A percentile compares a stretch with the other conserved stretches of the same genome.
These are phyloP conservation scores for Diplazon laetatorius DNA, from an alignment of 2,888 invertebrate genomes.

Conservation along the genomic window DNA sequence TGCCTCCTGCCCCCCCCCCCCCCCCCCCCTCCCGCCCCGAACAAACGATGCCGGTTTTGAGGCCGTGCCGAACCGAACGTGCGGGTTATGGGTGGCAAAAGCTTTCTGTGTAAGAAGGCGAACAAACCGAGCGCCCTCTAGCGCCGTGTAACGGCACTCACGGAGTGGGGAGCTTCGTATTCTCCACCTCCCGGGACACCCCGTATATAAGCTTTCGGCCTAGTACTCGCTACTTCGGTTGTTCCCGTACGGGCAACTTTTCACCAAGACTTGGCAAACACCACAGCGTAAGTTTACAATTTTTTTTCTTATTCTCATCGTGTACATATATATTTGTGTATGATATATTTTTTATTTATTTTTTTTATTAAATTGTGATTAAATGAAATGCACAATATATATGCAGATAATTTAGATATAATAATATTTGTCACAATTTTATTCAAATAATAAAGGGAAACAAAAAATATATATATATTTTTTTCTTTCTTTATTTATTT, in stretches of 20 bases:
- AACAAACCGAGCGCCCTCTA: conserved; percentile 3
- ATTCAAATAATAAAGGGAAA: too few species aligned
- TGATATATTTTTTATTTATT: neutral
- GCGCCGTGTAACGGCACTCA: conserved; percentile 30
- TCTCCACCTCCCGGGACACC: conserved; percentile 56
- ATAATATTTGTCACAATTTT: too few species aligned
- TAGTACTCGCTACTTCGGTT: conserved; percentile 75
- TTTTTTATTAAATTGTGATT: neutral
- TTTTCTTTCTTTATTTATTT: neutral
- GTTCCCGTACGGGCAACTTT: conserved; percentile 81
- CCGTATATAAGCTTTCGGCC: conserved; percentile 79
- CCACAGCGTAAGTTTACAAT: conserved; percentile 75
- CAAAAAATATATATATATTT: too few species aligned
- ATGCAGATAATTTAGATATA: too few species aligned
- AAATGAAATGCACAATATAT: too few species aligned
- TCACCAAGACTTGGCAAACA: conserved; percentile 78
- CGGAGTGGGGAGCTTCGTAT: conserved; percentile 59
- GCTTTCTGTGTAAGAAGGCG: neutral
- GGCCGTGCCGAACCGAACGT: too few species aligned
- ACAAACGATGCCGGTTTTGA: too few species aligned
- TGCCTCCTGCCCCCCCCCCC: too few species aligned
- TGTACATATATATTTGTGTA: neutral
- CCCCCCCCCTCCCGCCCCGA: too few species aligned
- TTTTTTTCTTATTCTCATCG: neutral
- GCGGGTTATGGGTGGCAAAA: too few species aligned